Evolutionary conservation across 2,888 invertebrate species (phyloP).

Genomic region (Trachelus iudaicus): DNA sequence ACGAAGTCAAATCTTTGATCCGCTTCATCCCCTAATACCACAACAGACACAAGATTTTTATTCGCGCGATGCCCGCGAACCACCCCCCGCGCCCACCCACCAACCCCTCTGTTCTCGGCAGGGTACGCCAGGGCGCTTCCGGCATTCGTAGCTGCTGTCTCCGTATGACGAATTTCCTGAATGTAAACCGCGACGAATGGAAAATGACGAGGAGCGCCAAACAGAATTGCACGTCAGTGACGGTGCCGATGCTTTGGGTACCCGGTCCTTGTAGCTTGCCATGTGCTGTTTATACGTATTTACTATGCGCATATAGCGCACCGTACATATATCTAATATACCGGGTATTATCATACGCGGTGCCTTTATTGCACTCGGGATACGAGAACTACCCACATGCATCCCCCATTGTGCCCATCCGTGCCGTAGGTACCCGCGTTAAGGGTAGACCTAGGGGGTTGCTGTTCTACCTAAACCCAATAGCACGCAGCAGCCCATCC

Average conservation of each 20-base stretch:
- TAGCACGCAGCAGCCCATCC: background rate
- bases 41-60: background rate
- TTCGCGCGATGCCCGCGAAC: background rate
- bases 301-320: background rate
- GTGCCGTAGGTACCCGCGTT: constrained; percentile 29
- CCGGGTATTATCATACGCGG: constrained; percentile 41
- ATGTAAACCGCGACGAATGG: background rate
- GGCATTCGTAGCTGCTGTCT: background rate
- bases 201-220: background rate
- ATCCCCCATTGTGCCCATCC: constrained; percentile 42
- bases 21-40: background rate
- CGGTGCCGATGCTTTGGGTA: background rate
- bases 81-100: too few species aligned
- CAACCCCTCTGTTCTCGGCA: background rate
- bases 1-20: background rate
- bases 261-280: background rate
- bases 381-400: constrained; percentile 42
- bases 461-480: constrained; percentile 22
- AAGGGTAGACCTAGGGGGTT: background rate
- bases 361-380: constrained; percentile 38
- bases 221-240: background rate
- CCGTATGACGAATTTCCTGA: background rate
- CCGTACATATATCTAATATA: constrained; percentile 9
- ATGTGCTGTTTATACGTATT: background rate
- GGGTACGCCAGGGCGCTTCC: background rate